Percentiles rank a stretch among this genome's conserved stretches.
Evolutionary conservation across 2,797 vertebrate genomes (phyloP).

Genomic region (Darevskia nairensis): DNA sequence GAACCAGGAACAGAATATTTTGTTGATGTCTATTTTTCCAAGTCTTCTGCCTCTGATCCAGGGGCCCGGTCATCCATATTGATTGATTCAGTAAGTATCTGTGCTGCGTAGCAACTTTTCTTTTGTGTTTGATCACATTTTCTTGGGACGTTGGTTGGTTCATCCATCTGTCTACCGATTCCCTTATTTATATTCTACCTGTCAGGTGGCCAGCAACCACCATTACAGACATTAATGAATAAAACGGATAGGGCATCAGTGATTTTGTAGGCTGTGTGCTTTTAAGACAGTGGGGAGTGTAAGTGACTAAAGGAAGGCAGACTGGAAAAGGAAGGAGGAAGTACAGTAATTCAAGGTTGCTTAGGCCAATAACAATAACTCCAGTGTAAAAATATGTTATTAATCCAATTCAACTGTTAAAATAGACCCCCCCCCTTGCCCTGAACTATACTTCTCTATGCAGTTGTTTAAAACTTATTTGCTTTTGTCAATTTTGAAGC

Average conservation of each 20-base stretch:
- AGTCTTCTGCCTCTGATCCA: slow-evolving; percentile 61
- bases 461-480: slow-evolving; percentile 53
- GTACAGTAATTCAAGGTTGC: too few species aligned
- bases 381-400: too few species aligned
- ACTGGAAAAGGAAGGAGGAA: too few species aligned
- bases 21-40: slow-evolving; percentile 85
- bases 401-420: not conserved
- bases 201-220: not conserved
- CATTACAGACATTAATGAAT: not conserved
- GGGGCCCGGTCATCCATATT: slow-evolving; percentile 77
- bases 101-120: not conserved
- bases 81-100: slow-evolving; percentile 88
- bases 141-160: not conserved
- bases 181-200: not conserved
- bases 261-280: too few species aligned
- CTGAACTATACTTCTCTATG: slow-evolving; percentile 42
- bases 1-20: slow-evolving; percentile 79
- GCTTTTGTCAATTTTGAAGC: slow-evolving; percentile 73
- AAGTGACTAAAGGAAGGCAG: too few species aligned
- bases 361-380: too few species aligned
- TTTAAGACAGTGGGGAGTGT: too few species aligned
- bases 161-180: not conserved
- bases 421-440: slow-evolving; percentile 23
- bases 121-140: not conserved
- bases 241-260: not conserved